Percentiles rank a stretch among this genome's conserved stretches.
These are phyloP conservation scores for Pantherophis alleghaniensis DNA, from an alignment of 2,797 vertebrate species.

Conservation along the genomic window DNA sequence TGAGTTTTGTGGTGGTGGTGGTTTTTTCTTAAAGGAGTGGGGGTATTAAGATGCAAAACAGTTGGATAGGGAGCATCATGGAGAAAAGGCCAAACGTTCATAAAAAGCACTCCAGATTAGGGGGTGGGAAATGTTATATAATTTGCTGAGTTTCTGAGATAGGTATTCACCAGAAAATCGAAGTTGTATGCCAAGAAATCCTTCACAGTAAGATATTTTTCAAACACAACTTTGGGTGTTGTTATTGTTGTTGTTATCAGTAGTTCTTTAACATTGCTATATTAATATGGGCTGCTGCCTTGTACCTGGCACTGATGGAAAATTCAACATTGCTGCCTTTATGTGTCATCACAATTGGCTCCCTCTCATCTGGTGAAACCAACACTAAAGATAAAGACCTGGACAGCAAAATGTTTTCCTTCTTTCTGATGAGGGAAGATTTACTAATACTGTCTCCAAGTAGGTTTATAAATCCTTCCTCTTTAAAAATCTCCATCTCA, in stretches of 20 bases:
- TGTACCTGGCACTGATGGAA: constrained; percentile 17
- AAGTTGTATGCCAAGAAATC: constrained; percentile 16
- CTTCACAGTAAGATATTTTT: constrained; percentile 28
- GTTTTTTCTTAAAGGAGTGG: not conserved
- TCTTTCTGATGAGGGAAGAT: not conserved
- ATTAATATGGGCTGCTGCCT: not conserved
- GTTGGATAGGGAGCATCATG: constrained; percentile 16
- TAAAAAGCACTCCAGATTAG: constrained; percentile 36
- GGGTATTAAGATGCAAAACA: constrained; percentile 3
- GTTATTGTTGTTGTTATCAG: not conserved
- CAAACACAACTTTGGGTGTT: not conserved
- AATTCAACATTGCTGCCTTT: not conserved
- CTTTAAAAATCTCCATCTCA: not conserved
- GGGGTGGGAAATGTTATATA: constrained; percentile 25
- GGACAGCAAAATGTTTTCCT: not conserved
- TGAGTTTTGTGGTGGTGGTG: constrained; percentile 7
- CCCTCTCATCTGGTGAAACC: not conserved
- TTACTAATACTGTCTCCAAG: not conserved
- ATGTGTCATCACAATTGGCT: not conserved
- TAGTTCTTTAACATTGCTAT: constrained; percentile 18
- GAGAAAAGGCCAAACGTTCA: constrained; percentile 35
- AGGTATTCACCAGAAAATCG: constrained; percentile 22
- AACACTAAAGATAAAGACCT: not conserved
- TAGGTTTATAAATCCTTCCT: not conserved
- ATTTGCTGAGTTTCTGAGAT: constrained; percentile 33